Evolutionary conservation across 30 jellyfish, hydroid and myxozoan genomes (phyloP), one percentile per base, ranked within the genome.

Genomic region (Phacellophora camtschatica): DNA sequence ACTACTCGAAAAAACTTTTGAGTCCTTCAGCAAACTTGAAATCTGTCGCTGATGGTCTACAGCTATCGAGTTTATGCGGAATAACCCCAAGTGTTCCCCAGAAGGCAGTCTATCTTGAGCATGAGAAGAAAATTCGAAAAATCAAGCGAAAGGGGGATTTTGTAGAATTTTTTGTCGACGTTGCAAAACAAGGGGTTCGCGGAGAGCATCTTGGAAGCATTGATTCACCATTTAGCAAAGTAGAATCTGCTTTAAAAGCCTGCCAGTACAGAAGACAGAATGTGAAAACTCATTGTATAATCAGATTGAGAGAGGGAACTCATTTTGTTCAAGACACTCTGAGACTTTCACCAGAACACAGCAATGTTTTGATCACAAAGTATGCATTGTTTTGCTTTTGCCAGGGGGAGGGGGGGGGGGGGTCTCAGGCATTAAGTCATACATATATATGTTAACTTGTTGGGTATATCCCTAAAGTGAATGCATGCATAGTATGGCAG

Each of bases 41-140:
- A 71, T 71, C 87, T 34, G 87, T 93, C 27, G 65, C 53, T 28
- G 97, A 93, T 66, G 99, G 95, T 39, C 89, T 93, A 56, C 90
- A 93, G 74, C 54, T 93, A 12, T 72, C 77, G 3, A 27, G 86
- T 32, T 63, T 77, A n/a, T 93, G 99, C 59, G 90, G 89, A 7
- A 70, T 71, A 3, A 58, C 23, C 23, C 82, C 81, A 1, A 73
- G 81, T 46, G 45, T 33, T 29, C 91, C 68, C 1, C 50, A 37
- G 25, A 65, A 29, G 50, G 56, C 19, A 49, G n/a, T 15, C 7
- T 84, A 84, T 39, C 29, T 53, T 10, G 88, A 73, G 57, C 95
- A 84, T 53, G 69, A 56, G 23, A 37, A 72, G 31, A 30, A 34
- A 12, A 33, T 81, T 15, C 53, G 36, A 13, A 31, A 61, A 11